phyloP scores from a whole-genome alignment of 2,113 vertebrate species.

The Urocolius indicus region DNA sequence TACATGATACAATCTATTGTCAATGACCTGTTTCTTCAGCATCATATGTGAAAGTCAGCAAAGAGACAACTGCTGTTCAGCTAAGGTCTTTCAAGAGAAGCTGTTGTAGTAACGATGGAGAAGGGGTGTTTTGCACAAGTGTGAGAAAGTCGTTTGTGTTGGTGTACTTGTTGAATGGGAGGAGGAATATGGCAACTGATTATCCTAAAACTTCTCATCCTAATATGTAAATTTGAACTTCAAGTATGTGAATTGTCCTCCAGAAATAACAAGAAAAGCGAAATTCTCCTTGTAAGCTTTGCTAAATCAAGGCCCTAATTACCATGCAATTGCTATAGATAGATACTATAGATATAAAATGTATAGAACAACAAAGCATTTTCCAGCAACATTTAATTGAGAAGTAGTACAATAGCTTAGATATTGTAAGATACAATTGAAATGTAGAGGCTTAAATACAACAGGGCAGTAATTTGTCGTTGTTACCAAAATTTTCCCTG shows the following conservation, averaged over 20 bases:
- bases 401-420: background rate
- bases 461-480: background rate
- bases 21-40: background rate
- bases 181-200: background rate
- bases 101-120: background rate
- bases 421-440: background rate
- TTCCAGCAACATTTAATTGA: background rate
- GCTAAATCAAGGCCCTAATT: background rate
- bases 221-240: slow-evolving; percentile 5
- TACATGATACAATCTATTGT: background rate
- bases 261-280: background rate
- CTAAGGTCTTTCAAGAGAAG: background rate
- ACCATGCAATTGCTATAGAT: background rate
- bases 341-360: background rate
- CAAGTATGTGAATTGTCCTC: slow-evolving; percentile 8
- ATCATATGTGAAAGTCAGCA: background rate
- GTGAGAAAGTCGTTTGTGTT: background rate
- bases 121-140: background rate
- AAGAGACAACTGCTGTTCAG: background rate
- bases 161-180: background rate
- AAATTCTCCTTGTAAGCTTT: background rate
- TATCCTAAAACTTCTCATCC: background rate
- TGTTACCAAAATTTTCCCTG: background rate
- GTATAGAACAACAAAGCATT: background rate
- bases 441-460: background rate